Conservation (phyloP, 2,113 vertebrate genomes). For the Sceloporus undulatus region DNA sequence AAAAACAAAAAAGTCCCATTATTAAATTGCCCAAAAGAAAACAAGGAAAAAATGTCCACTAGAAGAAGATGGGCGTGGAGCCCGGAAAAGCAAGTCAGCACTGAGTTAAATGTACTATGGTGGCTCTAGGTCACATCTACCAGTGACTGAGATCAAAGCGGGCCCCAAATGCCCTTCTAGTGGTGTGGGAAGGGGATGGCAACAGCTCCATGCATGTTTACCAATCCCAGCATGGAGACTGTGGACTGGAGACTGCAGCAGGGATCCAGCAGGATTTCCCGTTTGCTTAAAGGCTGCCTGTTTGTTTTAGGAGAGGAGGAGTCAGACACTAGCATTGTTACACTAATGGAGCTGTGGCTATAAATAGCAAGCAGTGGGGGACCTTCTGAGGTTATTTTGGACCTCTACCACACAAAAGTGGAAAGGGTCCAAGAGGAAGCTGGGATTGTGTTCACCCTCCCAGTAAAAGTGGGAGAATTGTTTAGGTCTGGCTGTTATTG, state of each 20-base stretch:
- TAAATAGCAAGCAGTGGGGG: slow-evolving; percentile 76
- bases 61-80: not conserved
- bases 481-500: slow-evolving; percentile 55
- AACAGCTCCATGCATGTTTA: slow-evolving; percentile 56
- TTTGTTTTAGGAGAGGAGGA: slow-evolving; percentile 74
- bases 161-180: not conserved
- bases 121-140: slow-evolving; percentile 15
- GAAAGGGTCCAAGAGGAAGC: slow-evolving; percentile 74
- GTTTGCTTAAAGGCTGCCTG: slow-evolving; percentile 67
- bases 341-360: slow-evolving; percentile 59
- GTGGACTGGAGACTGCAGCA: slow-evolving; percentile 44
- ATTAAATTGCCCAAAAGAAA: not conserved
- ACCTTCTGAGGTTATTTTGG: slow-evolving; percentile 66
- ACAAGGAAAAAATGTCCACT: not conserved
- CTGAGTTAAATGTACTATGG: slow-evolving; percentile 8
- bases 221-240: slow-evolving; percentile 60
- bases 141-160: not conserved
- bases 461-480: slow-evolving; percentile 47
- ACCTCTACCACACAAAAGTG: slow-evolving; percentile 72
- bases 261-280: slow-evolving; percentile 78
- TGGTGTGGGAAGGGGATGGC: rapidly evolving
- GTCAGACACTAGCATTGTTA: slow-evolving; percentile 74
- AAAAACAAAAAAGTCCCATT: not conserved
- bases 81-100: not conserved
- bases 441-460: slow-evolving; percentile 68